phyloP scores from a whole-genome alignment of 1,140 invertebrate species.

The Polypedilum vanderplanki region DNA sequence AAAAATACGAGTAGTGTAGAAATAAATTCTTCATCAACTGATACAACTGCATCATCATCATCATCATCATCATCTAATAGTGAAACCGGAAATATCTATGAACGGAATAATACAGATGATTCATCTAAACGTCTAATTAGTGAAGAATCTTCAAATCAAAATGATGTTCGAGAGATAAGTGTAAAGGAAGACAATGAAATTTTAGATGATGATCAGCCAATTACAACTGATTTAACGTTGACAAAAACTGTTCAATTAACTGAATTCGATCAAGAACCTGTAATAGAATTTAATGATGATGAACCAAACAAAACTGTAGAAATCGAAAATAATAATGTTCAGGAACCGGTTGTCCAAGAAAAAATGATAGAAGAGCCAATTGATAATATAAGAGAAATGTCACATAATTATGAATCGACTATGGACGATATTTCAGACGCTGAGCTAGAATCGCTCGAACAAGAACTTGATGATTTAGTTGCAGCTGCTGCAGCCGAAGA shows the following conservation, averaged over 20 bases:
- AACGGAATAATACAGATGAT: neutral
- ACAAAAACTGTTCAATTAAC: neutral
- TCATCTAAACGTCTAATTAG: conserved; percentile 4
- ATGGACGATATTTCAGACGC: conserved; percentile 44
- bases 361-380: neutral
- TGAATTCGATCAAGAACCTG: neutral
- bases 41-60: neutral
- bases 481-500: conserved; percentile 33
- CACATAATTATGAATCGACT: conserved; percentile 39
- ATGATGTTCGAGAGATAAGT: neutral
- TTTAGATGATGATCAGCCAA: neutral
- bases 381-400: conserved; percentile 4
- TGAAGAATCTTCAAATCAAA: conserved; percentile 20
- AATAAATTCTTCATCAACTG: conserved; percentile 12
- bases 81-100: neutral
- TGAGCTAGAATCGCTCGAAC: conserved; percentile 42
- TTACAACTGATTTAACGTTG: neutral
- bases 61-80: neutral
- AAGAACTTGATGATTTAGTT: conserved; percentile 34
- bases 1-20: neutral
- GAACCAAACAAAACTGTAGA: neutral
- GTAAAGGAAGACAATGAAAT: neutral
- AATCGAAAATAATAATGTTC: neutral
- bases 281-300: neutral
- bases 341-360: neutral